Evolutionary conservation across 2,113 vertebrate species (phyloP).

Genomic region (Poeciliopsis prolifica): DNA sequence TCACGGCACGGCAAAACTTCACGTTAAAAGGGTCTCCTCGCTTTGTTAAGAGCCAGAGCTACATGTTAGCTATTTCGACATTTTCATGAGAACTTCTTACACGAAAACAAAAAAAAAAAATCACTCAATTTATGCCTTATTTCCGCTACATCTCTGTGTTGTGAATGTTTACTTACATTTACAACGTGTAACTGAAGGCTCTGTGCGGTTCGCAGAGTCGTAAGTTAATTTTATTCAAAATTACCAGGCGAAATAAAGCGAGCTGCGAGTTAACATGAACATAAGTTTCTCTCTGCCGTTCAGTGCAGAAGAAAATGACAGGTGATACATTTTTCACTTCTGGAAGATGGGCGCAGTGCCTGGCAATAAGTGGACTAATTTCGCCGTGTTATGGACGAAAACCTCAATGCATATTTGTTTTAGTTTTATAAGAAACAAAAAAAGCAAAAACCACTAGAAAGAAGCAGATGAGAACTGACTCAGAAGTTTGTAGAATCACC

Average conservation of each 20-base stretch:
- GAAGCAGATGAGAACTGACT: not conserved
- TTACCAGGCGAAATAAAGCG: not conserved
- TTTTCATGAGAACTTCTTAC: not conserved
- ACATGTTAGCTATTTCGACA: slow-evolving; percentile 33
- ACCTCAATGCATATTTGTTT: not conserved
- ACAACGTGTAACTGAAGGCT: not conserved
- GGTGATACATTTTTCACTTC: no score
- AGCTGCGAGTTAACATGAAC: not conserved
- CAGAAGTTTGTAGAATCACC: not conserved
- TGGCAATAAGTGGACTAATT: not conserved
- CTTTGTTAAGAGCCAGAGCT: slow-evolving; percentile 22
- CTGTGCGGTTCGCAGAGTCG: not conserved
- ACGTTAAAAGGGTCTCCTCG: not conserved
- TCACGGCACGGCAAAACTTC: slow-evolving; percentile 5
- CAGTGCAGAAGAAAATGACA: no score
- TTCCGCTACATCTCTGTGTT: not conserved
- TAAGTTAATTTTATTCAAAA: not conserved
- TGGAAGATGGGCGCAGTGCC: not conserved
- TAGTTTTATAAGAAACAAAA: not conserved
- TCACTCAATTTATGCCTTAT: slow-evolving; percentile 10
- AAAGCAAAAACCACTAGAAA: not conserved
- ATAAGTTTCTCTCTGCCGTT: not conserved
- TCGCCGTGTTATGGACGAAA: not conserved
- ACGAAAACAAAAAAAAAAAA: not conserved
- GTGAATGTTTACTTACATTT: no score